Base-by-base conservation (phyloP, 2,888 invertebrate genomes). In the Cheiracanthium punctorium region DNA sequence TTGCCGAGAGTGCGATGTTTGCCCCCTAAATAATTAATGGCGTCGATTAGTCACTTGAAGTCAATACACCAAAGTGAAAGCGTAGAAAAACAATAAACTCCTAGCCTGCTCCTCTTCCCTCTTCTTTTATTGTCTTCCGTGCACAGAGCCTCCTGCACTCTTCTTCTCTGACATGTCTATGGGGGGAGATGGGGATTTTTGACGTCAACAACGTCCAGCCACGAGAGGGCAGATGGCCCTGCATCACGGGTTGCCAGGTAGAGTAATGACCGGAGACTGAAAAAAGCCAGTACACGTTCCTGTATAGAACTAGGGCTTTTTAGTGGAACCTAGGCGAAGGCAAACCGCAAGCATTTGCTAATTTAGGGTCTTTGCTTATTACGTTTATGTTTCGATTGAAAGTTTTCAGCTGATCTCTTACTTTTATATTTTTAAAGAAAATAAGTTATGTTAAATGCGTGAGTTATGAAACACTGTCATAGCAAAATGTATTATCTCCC, bases 121-220 rank as follows among this genome's bases (percentile, higher is more conserved):
- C n/a, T 17, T n/a, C 48, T 48, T 37, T 48, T 48, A 48, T 48
- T 12, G 2, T 48, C 7, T 48, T 17, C 48, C n/a, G 48, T 10
- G n/a, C 48, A 48, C 2, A 48, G 2, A 48, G 14, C 37, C 37
- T 37, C 37, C 12, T 48, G n/a, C 48, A 7, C 58, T 58, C 58
- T 37, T 58, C 58, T 37, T 37, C 58, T 58, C 58, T 58, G 58
- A 58, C 58, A 58, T 58, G 24, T n/a, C 48, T 48, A 17, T n/a
- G 7, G 12, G 48, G 48, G 2, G 58, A 24, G 58, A 58, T 58
- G 58, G 24, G n/a, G 58, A 1, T 5, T 24, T 24, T 24, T 58
- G 58, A 24, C 58, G 58, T 58, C 58, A 58, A 58, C 58, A 58
- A 58, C 20, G 58, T 58, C 58, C 58, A 58, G 58, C 58, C n/a